Conservation (phyloP, 2,113 vertebrate species). For the Leuciscus idus region DNA sequence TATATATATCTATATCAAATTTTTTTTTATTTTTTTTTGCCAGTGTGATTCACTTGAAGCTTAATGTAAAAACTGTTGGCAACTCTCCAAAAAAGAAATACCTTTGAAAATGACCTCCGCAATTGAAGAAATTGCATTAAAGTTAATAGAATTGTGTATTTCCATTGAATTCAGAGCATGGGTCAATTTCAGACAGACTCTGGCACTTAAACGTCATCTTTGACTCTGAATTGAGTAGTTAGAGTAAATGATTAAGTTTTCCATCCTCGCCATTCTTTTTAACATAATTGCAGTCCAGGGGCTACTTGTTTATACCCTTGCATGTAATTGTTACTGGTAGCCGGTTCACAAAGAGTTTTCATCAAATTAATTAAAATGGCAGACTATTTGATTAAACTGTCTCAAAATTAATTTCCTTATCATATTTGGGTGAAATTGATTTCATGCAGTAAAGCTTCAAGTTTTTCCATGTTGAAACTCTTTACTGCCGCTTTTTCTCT, state of each 20-base stretch:
- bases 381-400: constrained; percentile 82
- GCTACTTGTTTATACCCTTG: constrained; percentile 33
- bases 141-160: not conserved
- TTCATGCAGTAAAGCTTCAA: constrained; percentile 59
- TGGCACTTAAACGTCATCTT: constrained; percentile 19
- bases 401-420: constrained; percentile 74
- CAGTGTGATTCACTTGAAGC: not conserved
- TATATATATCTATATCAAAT: no score
- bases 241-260: constrained; percentile 21
- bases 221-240: constrained; percentile 26
- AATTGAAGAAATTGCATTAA: not conserved
- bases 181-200: not conserved
- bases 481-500: constrained; percentile 47
- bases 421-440: constrained; percentile 58
- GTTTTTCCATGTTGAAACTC: constrained; percentile 59
- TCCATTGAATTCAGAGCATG: not conserved
- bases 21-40: no score
- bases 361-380: constrained; percentile 82
- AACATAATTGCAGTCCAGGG: constrained; percentile 34
- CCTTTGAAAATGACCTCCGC: not conserved
- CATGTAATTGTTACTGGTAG: constrained; percentile 74
- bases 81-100: not conserved
- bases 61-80: not conserved
- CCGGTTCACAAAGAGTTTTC: constrained; percentile 72
- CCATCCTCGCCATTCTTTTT: not conserved